phyloP scores from a whole-genome alignment of 2,888 invertebrate genomes.

The Exocentrus adspersus region DNA sequence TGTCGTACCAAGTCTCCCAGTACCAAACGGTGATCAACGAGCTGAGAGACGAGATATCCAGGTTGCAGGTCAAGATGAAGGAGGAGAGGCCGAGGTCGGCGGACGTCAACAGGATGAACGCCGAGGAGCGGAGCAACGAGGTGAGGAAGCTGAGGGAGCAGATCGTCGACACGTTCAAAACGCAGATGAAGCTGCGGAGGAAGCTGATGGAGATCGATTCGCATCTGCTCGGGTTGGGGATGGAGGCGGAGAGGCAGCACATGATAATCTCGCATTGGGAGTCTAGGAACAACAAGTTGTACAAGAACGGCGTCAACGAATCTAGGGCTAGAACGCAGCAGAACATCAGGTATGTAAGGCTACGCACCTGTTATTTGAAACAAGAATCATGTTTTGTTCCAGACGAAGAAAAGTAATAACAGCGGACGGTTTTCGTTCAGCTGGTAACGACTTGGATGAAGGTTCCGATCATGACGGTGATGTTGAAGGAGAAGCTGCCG shows the following conservation, averaged over 20 bases:
- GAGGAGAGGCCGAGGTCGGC: constrained; percentile 71
- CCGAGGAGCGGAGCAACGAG: constrained; percentile 56
- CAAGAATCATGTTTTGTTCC: too few relatives aligned
- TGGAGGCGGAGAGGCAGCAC: constrained; percentile 90
- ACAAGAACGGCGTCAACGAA: constrained; percentile 68
- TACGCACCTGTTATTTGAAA: too few relatives aligned
- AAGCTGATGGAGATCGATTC: constrained; percentile 92
- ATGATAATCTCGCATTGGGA: constrained; percentile 91
- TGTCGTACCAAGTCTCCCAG: constrained; percentile 79
- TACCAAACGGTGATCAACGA: constrained; percentile 85
- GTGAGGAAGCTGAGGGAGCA: constrained; percentile 81
- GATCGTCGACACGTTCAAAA: constrained; percentile 88
- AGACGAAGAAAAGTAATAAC: constrained; percentile 52
- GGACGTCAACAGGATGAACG: constrained; percentile 59
- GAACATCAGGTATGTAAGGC: constrained; percentile 71
- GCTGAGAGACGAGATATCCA: constrained; percentile 81
- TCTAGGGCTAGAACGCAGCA: constrained; percentile 72
- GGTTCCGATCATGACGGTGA: constrained; percentile 56
- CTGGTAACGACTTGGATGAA: constrained; percentile 59
- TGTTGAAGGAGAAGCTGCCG: constrained; percentile 72
- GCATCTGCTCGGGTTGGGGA: constrained; percentile 83
- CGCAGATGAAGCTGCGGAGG: constrained; percentile 89
- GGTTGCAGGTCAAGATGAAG: constrained; percentile 83
- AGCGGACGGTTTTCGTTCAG: constrained; percentile 58
- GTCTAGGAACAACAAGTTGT: constrained; percentile 80